Percentiles rank a stretch among this genome's conserved stretches.
Conservation (phyloP, 2,888 invertebrate genomes). For the Rhagophthalmus giganteus region DNA sequence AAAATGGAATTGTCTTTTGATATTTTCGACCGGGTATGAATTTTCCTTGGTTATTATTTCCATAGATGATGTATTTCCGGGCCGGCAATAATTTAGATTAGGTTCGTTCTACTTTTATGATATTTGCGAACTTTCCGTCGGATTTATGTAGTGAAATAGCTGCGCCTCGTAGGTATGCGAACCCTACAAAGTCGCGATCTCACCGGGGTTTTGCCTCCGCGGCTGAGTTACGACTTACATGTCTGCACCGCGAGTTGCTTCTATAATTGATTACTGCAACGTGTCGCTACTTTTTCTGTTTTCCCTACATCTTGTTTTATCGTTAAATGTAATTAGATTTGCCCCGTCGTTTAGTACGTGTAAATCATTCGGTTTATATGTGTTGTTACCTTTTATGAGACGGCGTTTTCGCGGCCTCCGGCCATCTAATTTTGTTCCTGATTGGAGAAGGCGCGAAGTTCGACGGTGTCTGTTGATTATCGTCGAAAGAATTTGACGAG, state of each 20-base stretch:
- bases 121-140: slow-evolving; percentile 26
- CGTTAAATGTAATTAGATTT: slow-evolving; percentile 32
- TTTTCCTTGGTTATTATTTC: slow-evolving; percentile 31
- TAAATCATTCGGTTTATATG: slow-evolving; percentile 27
- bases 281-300: slow-evolving; percentile 27
- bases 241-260: slow-evolving; percentile 30
- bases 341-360: slow-evolving; percentile 20
- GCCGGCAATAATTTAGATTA: slow-evolving; percentile 29
- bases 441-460: background rate
- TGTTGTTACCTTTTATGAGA: slow-evolving; percentile 11
- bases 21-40: slow-evolving; percentile 32
- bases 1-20: slow-evolving; percentile 37
- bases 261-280: slow-evolving; percentile 34
- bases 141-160: slow-evolving; percentile 32
- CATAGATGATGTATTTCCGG: slow-evolving; percentile 29
- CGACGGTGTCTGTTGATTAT: too few relatives aligned
- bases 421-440: slow-evolving; percentile 6
- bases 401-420: slow-evolving; percentile 9
- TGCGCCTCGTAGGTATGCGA: slow-evolving; percentile 15
- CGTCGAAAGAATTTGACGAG: too few relatives aligned
- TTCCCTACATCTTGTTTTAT: slow-evolving; percentile 26
- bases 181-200: slow-evolving; percentile 26
- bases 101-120: slow-evolving; percentile 30
- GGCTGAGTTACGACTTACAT: slow-evolving; percentile 28
- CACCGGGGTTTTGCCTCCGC: slow-evolving; percentile 21